These are phyloP conservation scores for Rotaria magnacalcarata DNA, from an alignment of 2,888 invertebrate genomes.

Conservation along the genomic window DNA sequence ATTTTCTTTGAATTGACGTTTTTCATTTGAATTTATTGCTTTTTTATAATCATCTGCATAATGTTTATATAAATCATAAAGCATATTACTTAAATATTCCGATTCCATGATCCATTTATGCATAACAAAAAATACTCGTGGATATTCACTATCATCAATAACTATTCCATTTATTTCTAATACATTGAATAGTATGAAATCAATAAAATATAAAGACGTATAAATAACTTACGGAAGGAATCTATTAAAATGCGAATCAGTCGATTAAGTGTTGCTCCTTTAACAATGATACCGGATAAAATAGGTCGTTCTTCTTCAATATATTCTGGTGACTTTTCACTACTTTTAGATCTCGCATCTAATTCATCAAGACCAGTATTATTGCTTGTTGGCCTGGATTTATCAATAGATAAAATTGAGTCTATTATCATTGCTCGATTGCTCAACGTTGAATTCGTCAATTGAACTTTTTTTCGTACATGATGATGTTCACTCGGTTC, in stretches of 20 bases:
- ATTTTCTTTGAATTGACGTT: slow-evolving; percentile 45
- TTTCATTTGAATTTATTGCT: slow-evolving; percentile 1
- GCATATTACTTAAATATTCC: slow-evolving; percentile 54
- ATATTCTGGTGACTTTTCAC: slow-evolving; percentile 35
- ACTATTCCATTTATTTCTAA: slow-evolving; percentile 36
- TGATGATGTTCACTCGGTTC: slow-evolving; percentile 33
- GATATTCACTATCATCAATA: slow-evolving; percentile 40
- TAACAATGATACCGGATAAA: slow-evolving; percentile 35
- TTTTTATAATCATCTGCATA: slow-evolving; percentile 38
- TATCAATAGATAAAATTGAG: neutral
- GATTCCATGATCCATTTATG: slow-evolving; percentile 61
- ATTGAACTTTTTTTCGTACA: neutral
- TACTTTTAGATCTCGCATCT: neutral
- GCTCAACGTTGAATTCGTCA: neutral
- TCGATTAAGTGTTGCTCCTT: slow-evolving; percentile 40
- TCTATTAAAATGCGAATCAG: slow-evolving; percentile 42
- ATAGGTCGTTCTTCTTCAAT: slow-evolving; percentile 43
- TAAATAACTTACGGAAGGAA: slow-evolving; percentile 38
- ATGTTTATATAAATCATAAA: slow-evolving; percentile 42
- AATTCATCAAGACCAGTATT: neutral
- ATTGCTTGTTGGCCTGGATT: neutral
- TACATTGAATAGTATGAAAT: neutral
- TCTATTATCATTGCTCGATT: neutral
- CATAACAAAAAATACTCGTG: slow-evolving; percentile 43
- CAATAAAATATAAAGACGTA: neutral